A percentile compares a stretch with the other conserved stretches of the same genome.
phyloP scores from a whole-genome alignment of 64 coral and sea anemone species.

The Actinia equina region DNA sequence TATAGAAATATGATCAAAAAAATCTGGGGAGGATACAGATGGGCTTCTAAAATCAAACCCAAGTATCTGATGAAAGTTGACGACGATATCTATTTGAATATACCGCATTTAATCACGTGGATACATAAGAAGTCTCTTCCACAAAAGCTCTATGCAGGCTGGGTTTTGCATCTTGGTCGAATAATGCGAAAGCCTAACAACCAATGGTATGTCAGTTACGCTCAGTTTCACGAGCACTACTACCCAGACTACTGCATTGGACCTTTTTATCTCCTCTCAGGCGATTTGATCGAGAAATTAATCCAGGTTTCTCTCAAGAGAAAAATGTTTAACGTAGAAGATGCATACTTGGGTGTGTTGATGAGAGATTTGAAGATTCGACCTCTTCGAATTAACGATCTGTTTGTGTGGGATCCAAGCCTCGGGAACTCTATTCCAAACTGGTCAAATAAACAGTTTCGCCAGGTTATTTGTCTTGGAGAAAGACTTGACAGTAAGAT shows the following conservation, averaged over 20 bases:
- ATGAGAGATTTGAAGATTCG: slow-evolving; percentile 2
- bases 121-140: slow-evolving; percentile 23
- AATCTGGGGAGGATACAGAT: background rate
- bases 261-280: slow-evolving; percentile 45
- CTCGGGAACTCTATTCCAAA: background rate
- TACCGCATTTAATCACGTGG: slow-evolving; percentile 24
- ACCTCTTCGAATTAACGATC: background rate
- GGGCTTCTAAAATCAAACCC: slow-evolving; percentile 5
- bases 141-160: slow-evolving; percentile 23
- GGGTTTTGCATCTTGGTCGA: background rate
- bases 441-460: background rate
- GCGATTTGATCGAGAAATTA: slow-evolving; percentile 5
- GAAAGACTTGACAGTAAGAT: background rate
- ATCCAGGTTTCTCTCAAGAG: background rate
- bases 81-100: slow-evolving; percentile 39
- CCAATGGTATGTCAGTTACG: slow-evolving; percentile 19
- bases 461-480: slow-evolving; percentile 13
- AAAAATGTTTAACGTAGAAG: slow-evolving; percentile 20
- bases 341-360: slow-evolving; percentile 38
- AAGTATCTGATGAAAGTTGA: slow-evolving; percentile 34
- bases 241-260: slow-evolving; percentile 34
- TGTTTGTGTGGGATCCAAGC: slow-evolving; percentile 20
- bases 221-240: slow-evolving; percentile 18
- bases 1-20: slow-evolving; percentile 19
- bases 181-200: background rate